phyloP scores from a whole-genome alignment of 2,797 vertebrate genomes.

The Vireo griseus region DNA sequence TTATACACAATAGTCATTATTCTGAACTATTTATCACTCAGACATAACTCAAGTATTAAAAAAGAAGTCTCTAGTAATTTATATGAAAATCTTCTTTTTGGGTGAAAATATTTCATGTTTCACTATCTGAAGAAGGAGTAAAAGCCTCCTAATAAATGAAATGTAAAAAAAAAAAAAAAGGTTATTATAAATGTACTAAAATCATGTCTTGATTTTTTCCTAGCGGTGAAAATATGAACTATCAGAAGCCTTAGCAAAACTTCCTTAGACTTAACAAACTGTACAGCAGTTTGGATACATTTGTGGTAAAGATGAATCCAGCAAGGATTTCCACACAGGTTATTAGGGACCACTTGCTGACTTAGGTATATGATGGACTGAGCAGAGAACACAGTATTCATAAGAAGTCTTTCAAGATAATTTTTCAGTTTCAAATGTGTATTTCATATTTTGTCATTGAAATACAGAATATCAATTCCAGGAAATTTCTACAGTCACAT shows the following conservation, averaged over 20 bases:
- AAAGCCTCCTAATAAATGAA: neutral
- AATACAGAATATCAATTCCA: neutral
- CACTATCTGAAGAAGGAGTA: neutral
- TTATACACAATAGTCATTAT: neutral
- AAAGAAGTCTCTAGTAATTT: neutral
- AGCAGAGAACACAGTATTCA: neutral
- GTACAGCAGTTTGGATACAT: neutral
- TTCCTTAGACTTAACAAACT: neutral
- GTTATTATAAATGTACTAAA: neutral
- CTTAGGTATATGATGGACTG: neutral
- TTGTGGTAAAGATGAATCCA: neutral
- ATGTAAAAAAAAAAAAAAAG: neutral
- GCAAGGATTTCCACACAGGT: neutral
- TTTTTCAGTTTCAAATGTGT: neutral
- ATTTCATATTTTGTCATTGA: neutral
- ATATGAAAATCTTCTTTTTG: neutral
- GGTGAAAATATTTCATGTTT: neutral
- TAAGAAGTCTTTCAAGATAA: neutral
- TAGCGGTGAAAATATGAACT: neutral
- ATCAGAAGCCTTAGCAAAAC: neutral
- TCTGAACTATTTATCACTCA: neutral
- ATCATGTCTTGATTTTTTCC: neutral
- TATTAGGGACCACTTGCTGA: neutral
- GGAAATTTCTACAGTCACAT: neutral
- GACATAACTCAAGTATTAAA: neutral